Percentiles rank a stretch among this genome's conserved stretches.
Conservation (phyloP, 1,140 invertebrate species). For the Thalassaphorura encarpata region DNA sequence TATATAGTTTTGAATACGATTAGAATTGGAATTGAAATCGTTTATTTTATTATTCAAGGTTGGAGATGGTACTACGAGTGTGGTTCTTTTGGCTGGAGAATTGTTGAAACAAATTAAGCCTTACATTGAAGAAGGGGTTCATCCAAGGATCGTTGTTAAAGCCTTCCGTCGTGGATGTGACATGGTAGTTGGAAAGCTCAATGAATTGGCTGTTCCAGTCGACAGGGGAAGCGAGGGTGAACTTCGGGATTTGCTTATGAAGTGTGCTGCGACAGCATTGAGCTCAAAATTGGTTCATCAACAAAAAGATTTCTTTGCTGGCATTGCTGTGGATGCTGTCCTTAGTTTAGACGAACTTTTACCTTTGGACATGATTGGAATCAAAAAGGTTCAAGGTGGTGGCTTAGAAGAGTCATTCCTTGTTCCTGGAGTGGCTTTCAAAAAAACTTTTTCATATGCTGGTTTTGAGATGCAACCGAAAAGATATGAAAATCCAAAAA, state of each 20-base stretch:
- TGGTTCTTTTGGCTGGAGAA: slow-evolving; percentile 90
- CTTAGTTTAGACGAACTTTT: slow-evolving; percentile 82
- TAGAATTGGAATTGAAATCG: slow-evolving; percentile 10
- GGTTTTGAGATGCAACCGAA: slow-evolving; percentile 99
- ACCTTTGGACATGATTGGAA: slow-evolving; percentile 98
- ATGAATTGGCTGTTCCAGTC: slow-evolving; percentile 69
- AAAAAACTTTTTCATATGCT: slow-evolving; percentile 99
- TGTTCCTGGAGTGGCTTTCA: slow-evolving; percentile 93
- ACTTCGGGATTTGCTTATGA: slow-evolving; percentile 66
- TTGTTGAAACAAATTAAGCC: slow-evolving; percentile 91
- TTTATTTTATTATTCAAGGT: slow-evolving; percentile 51
- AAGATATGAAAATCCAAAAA: slow-evolving; percentile 81
- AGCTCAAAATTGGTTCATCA: slow-evolving; percentile 93
- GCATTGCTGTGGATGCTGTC: slow-evolving; percentile 97
- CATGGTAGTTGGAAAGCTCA: slow-evolving; percentile 73
- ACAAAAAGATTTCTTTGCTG: slow-evolving; percentile 91
- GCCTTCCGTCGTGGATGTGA: slow-evolving; percentile 70
- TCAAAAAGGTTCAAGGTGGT: slow-evolving; percentile 96
- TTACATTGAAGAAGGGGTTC: slow-evolving; percentile 94
- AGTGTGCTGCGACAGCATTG: slow-evolving; percentile 93
- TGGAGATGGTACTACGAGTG: slow-evolving; percentile 95
- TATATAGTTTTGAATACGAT: background rate
- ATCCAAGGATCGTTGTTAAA: slow-evolving; percentile 83
- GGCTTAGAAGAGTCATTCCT: slow-evolving; percentile 86
- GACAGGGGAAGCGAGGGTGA: slow-evolving; percentile 49